Evolutionary conservation across 2,888 invertebrate species (phyloP).

Genomic region (Cataglyphis rosenhaueri): DNA sequence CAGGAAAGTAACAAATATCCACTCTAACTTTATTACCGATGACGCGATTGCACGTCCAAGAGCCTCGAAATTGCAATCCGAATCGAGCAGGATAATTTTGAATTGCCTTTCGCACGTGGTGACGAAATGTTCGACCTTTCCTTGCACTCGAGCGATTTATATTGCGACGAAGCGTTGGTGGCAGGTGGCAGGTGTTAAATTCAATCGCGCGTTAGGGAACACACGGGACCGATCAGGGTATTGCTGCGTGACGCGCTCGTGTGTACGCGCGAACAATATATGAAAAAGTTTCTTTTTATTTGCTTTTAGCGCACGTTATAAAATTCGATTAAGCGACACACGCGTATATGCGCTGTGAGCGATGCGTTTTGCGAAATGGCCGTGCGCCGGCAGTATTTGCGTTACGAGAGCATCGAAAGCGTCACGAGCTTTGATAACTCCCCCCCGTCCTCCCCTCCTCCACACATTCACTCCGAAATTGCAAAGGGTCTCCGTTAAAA

Average conservation of each 20-base stretch:
- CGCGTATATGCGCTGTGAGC: neutral
- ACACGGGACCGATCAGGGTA: neutral
- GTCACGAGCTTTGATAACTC: neutral
- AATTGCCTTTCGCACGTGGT: neutral
- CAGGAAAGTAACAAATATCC: neutral
- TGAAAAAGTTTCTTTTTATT: slow-evolving; percentile 28
- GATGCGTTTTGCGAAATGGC: neutral
- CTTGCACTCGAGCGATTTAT: neutral
- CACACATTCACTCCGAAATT: neutral
- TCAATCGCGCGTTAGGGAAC: neutral
- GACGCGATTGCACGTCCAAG: neutral
- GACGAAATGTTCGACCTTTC: slow-evolving; percentile 14
- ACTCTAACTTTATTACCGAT: neutral
- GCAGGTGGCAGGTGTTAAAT: slow-evolving; percentile 30
- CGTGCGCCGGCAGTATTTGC: neutral
- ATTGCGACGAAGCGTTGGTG: neutral
- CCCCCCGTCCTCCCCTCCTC: neutral
- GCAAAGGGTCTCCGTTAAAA: neutral
- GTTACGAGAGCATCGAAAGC: neutral
- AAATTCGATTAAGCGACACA: slow-evolving; percentile 12
- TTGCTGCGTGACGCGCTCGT: neutral
- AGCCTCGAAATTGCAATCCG: neutral
- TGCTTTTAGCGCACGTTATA: slow-evolving; percentile 16
- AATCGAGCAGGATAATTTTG: neutral
- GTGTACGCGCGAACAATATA: neutral